Evolutionary conservation across 1,140 invertebrate genomes (phyloP).

Genomic region (Ips nitidus): DNA sequence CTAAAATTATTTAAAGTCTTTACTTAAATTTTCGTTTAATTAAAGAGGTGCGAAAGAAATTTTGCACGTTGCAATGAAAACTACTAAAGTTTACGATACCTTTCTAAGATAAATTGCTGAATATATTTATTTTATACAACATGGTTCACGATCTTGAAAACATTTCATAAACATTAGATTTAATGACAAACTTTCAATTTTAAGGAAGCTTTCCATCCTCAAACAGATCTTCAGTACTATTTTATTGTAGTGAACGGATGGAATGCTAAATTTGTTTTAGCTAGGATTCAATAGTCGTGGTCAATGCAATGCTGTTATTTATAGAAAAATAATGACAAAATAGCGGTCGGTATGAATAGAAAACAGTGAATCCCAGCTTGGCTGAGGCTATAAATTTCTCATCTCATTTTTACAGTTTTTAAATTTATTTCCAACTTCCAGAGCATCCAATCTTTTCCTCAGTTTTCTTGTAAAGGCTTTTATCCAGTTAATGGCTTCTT

Average conservation of each 20-base stretch:
- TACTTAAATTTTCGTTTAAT: slow-evolving; percentile 20
- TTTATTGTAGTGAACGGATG: too few relatives aligned
- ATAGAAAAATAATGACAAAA: slow-evolving; percentile 32
- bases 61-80: slow-evolving; percentile 25
- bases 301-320: slow-evolving; percentile 29
- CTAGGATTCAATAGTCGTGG: slow-evolving; percentile 19
- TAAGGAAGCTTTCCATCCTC: neutral
- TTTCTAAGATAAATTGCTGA: slow-evolving; percentile 18
- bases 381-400: slow-evolving; percentile 17
- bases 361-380: slow-evolving; percentile 26
- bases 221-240: too few relatives aligned
- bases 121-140: slow-evolving; percentile 26
- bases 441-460: neutral
- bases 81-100: slow-evolving; percentile 20
- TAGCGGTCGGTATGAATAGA: slow-evolving; percentile 26
- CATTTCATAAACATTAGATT: neutral
- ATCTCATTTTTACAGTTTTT: slow-evolving; percentile 1
- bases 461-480: neutral
- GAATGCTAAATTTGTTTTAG: slow-evolving; percentile 9
- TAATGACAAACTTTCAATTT: neutral
- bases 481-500: neutral
- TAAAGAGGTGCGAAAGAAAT: slow-evolving; percentile 27
- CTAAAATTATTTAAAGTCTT: slow-evolving; percentile 21
- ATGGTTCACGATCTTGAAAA: slow-evolving; percentile 16
- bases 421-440: neutral